phyloP scores from a whole-genome alignment of 2,797 vertebrate genomes.

The Smutsia gigantea region DNA sequence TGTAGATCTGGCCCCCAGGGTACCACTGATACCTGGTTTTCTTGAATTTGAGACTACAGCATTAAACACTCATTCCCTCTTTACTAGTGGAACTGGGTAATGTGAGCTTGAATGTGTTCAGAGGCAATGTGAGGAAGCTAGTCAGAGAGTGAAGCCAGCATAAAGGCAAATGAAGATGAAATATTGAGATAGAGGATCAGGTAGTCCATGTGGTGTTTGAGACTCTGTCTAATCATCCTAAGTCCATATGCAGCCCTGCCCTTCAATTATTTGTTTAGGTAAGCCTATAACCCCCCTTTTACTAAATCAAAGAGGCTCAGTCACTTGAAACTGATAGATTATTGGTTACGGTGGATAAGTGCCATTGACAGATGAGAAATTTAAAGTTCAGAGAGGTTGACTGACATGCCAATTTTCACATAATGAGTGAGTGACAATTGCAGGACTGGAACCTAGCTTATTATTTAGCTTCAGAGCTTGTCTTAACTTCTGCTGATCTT shows the following conservation, averaged over 20 bases:
- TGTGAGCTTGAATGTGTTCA: background rate
- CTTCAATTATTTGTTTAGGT: background rate
- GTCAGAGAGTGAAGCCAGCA: background rate
- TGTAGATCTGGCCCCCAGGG: background rate
- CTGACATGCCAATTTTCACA: background rate
- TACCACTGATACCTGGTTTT: background rate
- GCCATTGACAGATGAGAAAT: slow-evolving; percentile 5
- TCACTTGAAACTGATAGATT: background rate
- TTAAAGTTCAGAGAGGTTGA: background rate
- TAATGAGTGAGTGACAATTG: background rate
- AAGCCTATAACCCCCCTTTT: background rate
- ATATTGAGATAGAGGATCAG: background rate
- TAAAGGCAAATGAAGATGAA: background rate
- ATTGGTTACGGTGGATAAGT: background rate
- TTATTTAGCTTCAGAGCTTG: background rate
- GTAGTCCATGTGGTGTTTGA: background rate
- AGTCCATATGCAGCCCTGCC: background rate
- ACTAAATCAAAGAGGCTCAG: background rate
- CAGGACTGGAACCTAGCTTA: background rate
- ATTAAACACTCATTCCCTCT: background rate
- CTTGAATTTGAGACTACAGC: background rate
- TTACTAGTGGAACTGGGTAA: background rate
- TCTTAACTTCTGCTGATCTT: slow-evolving; percentile 44
- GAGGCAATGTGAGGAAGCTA: background rate
- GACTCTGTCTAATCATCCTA: background rate